Evolutionary conservation across 1,140 invertebrate species (phyloP), one percentile per base, ranked within the genome.

Genomic region (Sinonovacula constricta): DNA sequence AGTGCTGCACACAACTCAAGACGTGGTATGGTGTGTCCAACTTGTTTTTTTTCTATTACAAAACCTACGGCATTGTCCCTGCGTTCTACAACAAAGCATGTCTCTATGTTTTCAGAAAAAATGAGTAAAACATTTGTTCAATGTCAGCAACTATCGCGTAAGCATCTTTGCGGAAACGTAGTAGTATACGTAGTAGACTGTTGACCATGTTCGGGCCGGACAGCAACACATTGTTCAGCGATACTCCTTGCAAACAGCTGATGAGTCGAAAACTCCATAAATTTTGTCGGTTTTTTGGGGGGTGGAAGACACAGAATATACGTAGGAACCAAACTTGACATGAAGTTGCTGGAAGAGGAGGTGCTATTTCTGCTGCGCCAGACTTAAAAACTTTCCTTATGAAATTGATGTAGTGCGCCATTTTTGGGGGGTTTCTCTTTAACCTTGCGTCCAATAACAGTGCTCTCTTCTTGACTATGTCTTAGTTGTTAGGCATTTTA

Each of bases 141-240:
- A 79, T 54, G 49, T 79, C 77, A 18, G 56, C 59, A 1, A 45
- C 65, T 3, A 81, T 33, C 1, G 80, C 82, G 34, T 77, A 57
- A 22, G 28, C 24, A 3, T 63, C 31, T 36, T 56, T 18, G 5
- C 82, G 62, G 49, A 85, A 85, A 2, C 80, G 63, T 0, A 82
- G 67, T 18, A 77, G 33, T 12, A 77, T 36, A 4, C 51, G n/a
- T 14, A n/a, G n/a, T n/a, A n/a, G n/a, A n/a, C n/a, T n/a, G n/a
- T n/a, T n/a, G n/a, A n/a, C n/a, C n/a, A n/a, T 7, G 26, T 77
- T 62, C 0, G 74, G 75, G 15, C 54, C 65, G 22, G 26, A 26
- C 2, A 60, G 26, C n/a, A 78, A 33, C 15, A 18, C 22, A 24
- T 62, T 53, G 45, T 78, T 78, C 24, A 78, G 28, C 5, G 75